Evolutionary conservation across 1,140 invertebrate genomes (phyloP).

Genomic region (Trypoxylus dichotomus): DNA sequence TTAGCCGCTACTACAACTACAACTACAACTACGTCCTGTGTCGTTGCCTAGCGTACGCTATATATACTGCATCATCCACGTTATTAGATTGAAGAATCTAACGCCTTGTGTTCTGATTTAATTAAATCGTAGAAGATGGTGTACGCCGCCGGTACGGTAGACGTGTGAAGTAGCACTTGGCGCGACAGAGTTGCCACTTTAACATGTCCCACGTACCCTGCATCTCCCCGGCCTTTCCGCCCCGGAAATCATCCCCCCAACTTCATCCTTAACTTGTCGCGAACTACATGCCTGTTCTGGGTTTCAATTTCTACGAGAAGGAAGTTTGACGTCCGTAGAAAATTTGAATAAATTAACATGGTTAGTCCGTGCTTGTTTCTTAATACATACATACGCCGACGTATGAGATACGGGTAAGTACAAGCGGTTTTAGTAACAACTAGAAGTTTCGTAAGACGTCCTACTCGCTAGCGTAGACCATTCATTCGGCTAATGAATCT

Average conservation of each 20-base stretch:
- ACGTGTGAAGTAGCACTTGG: slow-evolving; percentile 20
- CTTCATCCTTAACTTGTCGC: no score
- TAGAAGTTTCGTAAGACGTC: neutral
- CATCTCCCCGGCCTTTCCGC: neutral
- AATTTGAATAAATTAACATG: neutral
- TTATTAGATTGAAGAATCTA: slow-evolving; percentile 23
- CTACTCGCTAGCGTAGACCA: neutral
- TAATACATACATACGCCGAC: no score
- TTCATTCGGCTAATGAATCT: neutral
- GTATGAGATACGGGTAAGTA: neutral
- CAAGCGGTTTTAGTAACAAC: neutral
- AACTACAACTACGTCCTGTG: no score
- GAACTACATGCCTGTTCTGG: neutral
- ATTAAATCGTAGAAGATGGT: slow-evolving; percentile 17
- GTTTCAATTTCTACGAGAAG: neutral
- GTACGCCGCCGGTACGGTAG: neutral
- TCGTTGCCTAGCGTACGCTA: neutral
- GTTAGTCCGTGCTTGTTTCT: no score
- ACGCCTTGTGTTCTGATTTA: slow-evolving; percentile 10
- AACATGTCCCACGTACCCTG: neutral
- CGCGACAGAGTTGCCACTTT: neutral
- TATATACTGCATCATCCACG: neutral
- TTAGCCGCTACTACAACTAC: neutral
- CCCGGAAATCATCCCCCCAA: neutral
- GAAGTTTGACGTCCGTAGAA: neutral